phyloP scores from a whole-genome alignment of 2,797 vertebrate genomes.

The Limnodromus scolopaceus region DNA sequence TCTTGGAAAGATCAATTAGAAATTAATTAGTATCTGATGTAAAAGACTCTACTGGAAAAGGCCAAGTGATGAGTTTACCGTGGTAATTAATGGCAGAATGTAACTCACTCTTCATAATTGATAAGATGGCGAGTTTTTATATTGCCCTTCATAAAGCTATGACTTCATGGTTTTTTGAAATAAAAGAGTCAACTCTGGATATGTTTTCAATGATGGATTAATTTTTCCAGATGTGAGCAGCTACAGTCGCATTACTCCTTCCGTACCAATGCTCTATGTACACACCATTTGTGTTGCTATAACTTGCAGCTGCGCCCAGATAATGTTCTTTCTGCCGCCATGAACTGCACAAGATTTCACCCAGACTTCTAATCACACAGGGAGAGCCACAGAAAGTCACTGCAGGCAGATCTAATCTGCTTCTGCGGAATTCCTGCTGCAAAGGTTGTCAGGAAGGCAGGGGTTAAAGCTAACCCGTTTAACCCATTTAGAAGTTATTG shows the following conservation, averaged over 20 bases:
- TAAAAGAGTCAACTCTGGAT: background rate
- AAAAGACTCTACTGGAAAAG: background rate
- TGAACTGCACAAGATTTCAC: background rate
- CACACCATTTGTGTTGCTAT: background rate
- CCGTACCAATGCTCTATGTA: background rate
- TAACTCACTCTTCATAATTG: background rate
- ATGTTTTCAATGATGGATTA: background rate
- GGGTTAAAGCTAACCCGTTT: background rate
- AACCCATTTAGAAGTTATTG: background rate
- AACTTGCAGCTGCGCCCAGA: background rate
- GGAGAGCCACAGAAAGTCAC: background rate
- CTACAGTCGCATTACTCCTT: background rate
- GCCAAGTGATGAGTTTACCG: background rate
- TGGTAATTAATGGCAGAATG: background rate
- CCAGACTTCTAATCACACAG: background rate
- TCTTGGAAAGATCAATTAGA: constrained; percentile 13
- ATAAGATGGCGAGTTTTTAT: background rate
- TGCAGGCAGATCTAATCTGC: accelerated
- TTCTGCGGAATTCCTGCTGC: background rate
- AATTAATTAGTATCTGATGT: constrained; percentile 1
- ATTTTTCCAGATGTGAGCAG: background rate
- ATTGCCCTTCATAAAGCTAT: background rate
- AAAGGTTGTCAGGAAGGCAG: background rate
- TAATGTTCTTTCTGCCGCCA: background rate
- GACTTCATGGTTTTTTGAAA: background rate